Percentiles rank a stretch among this genome's conserved stretches.
phyloP scores from a whole-genome alignment of 2,888 invertebrate genomes.

The Melipona beecheii region DNA sequence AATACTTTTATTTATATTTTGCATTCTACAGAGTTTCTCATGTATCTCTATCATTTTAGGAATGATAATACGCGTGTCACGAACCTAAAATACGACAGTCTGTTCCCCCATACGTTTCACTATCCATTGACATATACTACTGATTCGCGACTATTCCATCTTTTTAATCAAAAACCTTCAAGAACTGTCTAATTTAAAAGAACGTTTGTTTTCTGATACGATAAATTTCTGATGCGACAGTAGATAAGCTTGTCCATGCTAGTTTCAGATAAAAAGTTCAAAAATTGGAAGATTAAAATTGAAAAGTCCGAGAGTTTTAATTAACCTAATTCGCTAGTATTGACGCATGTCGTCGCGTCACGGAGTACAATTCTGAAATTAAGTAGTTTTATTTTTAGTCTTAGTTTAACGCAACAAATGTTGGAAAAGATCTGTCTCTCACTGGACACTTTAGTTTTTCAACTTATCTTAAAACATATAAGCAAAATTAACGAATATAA shows the following conservation, averaged over 20 bases:
- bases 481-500: too few species aligned
- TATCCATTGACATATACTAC: not conserved
- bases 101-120: not conserved
- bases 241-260: not conserved
- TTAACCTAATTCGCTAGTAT: not conserved
- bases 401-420: too few species aligned
- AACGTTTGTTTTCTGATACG: not conserved
- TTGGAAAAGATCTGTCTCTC: too few species aligned
- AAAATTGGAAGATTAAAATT: not conserved
- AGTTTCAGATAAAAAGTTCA: not conserved
- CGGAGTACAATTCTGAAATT: too few species aligned
- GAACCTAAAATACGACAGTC: not conserved
- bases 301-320: not conserved
- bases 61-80: not conserved
- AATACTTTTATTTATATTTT: not conserved
- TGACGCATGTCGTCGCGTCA: not conserved
- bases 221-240: too few species aligned
- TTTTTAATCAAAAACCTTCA: not conserved
- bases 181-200: not conserved
- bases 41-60: not conserved
- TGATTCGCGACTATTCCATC: not conserved
- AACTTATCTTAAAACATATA: too few species aligned
- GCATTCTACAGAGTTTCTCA: not conserved
- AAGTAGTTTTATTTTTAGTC: too few species aligned
- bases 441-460: too few species aligned